Percentiles rank a stretch among this genome's conserved stretches.
Evolutionary conservation across 1,140 invertebrate genomes (phyloP).

Genomic region (Anagrus nilaparvatae): DNA sequence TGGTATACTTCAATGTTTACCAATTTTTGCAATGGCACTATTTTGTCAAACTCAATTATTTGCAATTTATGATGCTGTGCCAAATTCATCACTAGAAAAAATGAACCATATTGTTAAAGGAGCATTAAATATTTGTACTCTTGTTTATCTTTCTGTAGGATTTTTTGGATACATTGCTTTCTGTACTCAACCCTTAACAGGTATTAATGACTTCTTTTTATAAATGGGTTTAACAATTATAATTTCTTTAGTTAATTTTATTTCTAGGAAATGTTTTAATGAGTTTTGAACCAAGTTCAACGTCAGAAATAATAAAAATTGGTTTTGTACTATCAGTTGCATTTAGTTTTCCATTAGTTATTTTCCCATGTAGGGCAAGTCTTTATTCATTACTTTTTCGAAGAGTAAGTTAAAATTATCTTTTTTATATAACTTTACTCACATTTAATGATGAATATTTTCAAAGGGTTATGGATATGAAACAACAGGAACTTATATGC

Average conservation of each 20-base stretch:
- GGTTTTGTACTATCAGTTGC: conserved; percentile 91
- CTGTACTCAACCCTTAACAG: conserved; percentile 61
- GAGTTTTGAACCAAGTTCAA: conserved; percentile 66
- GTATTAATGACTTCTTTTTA: conserved; percentile 49
- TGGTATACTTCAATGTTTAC: conserved; percentile 80
- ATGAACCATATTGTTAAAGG: conserved; percentile 80
- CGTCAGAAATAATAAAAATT: conserved; percentile 81
- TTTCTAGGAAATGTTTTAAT: conserved; percentile 79
- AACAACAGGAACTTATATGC: conserved; percentile 54
- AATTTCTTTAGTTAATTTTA: conserved; percentile 27
- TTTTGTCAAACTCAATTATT: conserved; percentile 96
- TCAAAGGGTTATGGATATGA: conserved; percentile 46
- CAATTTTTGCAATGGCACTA: conserved; percentile 90
- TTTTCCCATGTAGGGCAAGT: conserved; percentile 91
- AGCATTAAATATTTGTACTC: conserved; percentile 84
- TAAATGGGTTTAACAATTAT: conserved; percentile 20
- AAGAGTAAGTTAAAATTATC: conserved; percentile 48
- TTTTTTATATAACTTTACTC: conserved; percentile 1
- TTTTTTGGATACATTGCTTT: conserved; percentile 94
- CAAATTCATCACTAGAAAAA: conserved; percentile 76
- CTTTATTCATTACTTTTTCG: conserved; percentile 84
- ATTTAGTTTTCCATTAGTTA: conserved; percentile 91
- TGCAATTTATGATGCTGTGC: conserved; percentile 85
- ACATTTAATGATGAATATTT: conserved; percentile 14
- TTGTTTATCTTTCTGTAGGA: conserved; percentile 79